Evolutionary conservation across 2,888 invertebrate species (phyloP).

Genomic region (Hirtodrosophila duncani): DNA sequence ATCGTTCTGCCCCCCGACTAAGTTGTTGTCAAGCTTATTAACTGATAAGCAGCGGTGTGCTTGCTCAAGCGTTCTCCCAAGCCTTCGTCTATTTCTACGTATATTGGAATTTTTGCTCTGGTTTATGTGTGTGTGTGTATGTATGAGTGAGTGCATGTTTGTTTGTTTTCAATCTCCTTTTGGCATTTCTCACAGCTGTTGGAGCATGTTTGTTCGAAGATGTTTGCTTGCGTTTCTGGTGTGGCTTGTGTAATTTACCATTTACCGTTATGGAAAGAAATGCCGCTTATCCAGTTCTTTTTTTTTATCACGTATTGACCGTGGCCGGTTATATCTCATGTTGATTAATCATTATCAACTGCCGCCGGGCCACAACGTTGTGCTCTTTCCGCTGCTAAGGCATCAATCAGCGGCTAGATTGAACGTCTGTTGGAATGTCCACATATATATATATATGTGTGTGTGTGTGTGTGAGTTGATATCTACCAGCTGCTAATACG

Average conservation of each 20-base stretch:
- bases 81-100: conserved; percentile 13
- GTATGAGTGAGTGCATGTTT: conserved; percentile 8
- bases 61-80: neutral
- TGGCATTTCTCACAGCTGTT: conserved; percentile 26
- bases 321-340: conserved; percentile 18
- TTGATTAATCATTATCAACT: conserved; percentile 52
- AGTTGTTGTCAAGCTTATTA: conserved; percentile 10
- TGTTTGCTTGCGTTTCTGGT: conserved; percentile 1
- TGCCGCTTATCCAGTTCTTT: conserved; percentile 47
- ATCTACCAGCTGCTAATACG: too few species aligned
- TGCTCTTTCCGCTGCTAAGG: conserved; percentile 44
- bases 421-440: conserved; percentile 7
- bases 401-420: conserved; percentile 58
- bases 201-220: neutral
- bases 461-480: conserved; percentile 28
- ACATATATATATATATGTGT: neutral
- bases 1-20: conserved; percentile 48
- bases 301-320: conserved; percentile 9
- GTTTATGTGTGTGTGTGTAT: conserved; percentile 13
- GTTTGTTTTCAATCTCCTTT: conserved; percentile 15
- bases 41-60: conserved; percentile 38
- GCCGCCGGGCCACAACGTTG: conserved; percentile 14
- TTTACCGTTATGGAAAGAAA: conserved; percentile 50
- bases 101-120: conserved; percentile 28
- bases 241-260: conserved; percentile 24